These are phyloP conservation scores for Siniperca chuatsi DNA, from an alignment of 2,113 vertebrate species.

Conservation along the genomic window DNA sequence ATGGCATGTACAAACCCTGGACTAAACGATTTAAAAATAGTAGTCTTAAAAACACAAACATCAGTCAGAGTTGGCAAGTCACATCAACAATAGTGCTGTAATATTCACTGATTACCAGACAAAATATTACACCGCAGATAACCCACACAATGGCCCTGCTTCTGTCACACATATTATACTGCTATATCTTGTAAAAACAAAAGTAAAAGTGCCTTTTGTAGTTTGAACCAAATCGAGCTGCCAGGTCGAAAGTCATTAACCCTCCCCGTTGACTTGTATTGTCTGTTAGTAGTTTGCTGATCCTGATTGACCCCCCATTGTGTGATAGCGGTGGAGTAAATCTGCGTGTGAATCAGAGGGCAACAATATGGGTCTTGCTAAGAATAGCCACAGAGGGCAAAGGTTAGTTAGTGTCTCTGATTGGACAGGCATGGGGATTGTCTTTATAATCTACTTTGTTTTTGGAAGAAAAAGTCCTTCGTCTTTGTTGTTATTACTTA, in stretches of 20 bases:
- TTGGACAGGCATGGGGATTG: not conserved
- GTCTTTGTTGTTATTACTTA: not conserved
- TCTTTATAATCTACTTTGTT: not conserved
- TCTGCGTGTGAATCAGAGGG: conserved; percentile 47
- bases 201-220: conserved; percentile 32
- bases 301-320: conserved; percentile 55
- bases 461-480: not conserved
- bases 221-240: conserved; percentile 4
- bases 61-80: conserved; percentile 51
- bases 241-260: conserved; percentile 49
- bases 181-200: conserved; percentile 59
- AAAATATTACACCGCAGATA: conserved; percentile 71
- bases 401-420: conserved; percentile 34
- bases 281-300: conserved; percentile 49
- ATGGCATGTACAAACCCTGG: not conserved
- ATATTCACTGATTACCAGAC: conserved; percentile 70
- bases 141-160: conserved; percentile 59
- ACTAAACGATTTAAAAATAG: conserved; percentile 54
- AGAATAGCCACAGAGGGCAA: conserved; percentile 43
- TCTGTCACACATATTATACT: conserved; percentile 37
- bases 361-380: conserved; percentile 2
- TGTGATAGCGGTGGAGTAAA: conserved; percentile 31
- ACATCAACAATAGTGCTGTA: conserved; percentile 59
- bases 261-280: conserved; percentile 53
- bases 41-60: conserved; percentile 51